A percentile compares a stretch with the other conserved stretches of the same genome.
Evolutionary conservation across 1,140 invertebrate genomes (phyloP).

Genomic region (Dendroctonus ponderosae): DNA sequence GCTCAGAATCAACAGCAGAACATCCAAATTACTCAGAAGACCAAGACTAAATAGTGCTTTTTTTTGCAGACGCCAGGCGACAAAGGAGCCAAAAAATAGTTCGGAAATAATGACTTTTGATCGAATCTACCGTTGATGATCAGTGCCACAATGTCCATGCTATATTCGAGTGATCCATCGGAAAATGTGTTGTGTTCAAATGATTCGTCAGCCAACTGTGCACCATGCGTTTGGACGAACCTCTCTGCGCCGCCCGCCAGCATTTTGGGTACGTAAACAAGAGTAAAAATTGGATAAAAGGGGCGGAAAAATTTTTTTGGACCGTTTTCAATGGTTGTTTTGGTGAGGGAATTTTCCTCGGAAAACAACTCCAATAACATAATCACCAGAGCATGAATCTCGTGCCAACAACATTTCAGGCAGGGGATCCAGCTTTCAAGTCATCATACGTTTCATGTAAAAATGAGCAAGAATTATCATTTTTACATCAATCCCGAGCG

Average conservation of each 20-base stretch:
- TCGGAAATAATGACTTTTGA: neutral
- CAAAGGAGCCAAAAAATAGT: neutral
- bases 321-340: too few species aligned
- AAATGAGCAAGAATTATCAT: too few species aligned
- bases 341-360: too few species aligned
- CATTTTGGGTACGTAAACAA: constrained; percentile 23
- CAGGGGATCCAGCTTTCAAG: too few species aligned
- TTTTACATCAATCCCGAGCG: too few species aligned
- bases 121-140: neutral
- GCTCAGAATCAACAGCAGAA: constrained; percentile 33
- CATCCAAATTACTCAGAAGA: too few species aligned
- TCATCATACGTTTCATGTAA: too few species aligned
- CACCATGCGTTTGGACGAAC: constrained; percentile 46
- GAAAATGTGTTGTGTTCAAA: constrained; percentile 43
- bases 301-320: too few species aligned
- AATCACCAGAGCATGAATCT: too few species aligned
- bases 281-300: too few species aligned
- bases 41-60: neutral
- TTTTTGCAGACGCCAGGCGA: neutral
- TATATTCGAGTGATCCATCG: constrained; percentile 47
- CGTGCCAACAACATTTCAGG: too few species aligned
- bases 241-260: constrained; percentile 32
- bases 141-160: constrained; percentile 41
- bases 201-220: constrained; percentile 40
- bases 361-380: too few species aligned